Evolutionary conservation across 2,888 invertebrate genomes (phyloP).

Genomic region (Heterodera filipjevi): DNA sequence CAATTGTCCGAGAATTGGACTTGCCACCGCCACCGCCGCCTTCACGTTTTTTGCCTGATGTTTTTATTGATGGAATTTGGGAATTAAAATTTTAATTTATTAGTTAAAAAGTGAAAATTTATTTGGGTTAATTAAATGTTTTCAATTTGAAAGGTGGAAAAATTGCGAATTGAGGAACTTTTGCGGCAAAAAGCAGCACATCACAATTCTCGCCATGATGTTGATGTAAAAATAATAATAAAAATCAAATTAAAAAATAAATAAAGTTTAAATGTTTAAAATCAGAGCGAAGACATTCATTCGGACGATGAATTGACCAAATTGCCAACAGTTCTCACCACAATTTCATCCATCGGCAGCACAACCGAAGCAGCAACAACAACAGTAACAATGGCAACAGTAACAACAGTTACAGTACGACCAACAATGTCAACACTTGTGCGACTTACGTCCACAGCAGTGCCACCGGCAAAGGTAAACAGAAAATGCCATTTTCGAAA

Average conservation of each 20-base stretch:
- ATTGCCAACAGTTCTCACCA: neutral
- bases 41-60: slow-evolving; percentile 9
- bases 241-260: neutral
- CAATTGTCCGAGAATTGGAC: neutral
- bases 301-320: neutral
- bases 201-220: neutral
- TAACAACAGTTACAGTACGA: neutral
- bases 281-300: neutral
- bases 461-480: neutral
- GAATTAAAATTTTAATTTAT: neutral
- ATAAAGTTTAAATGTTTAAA: neutral
- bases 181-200: neutral
- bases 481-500: neutral
- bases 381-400: neutral
- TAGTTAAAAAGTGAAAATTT: neutral
- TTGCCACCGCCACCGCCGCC: slow-evolving; percentile 5
- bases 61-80: no score
- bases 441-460: neutral
- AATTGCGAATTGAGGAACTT: neutral
- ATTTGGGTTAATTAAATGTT: neutral
- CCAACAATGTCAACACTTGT: neutral
- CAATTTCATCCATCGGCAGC: neutral
- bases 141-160: neutral
- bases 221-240: neutral
- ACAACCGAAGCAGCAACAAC: neutral